phyloP scores from a whole-genome alignment of 2,797 vertebrate genomes.

The Crenichthys baileyi region DNA sequence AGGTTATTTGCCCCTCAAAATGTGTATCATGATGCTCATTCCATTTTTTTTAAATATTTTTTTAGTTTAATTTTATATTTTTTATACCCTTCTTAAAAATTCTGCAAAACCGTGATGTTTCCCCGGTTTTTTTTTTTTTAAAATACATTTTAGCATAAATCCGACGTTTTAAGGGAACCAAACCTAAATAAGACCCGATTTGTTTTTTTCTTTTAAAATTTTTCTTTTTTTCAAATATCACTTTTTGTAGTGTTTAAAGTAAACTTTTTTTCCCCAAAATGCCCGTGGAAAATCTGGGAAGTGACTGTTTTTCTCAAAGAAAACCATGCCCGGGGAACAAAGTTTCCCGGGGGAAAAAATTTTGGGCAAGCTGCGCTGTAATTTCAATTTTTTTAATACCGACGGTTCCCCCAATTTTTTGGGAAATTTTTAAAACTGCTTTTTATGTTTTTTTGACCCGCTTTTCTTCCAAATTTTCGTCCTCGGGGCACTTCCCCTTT shows the following conservation, averaged over 20 bases:
- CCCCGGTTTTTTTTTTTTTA: background rate
- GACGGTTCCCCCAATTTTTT: too few relatives aligned
- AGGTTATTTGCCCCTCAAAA: background rate
- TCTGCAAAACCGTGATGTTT: too few relatives aligned
- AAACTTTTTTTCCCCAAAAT: conserved; percentile 14
- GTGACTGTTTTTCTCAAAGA: conserved; percentile 96
- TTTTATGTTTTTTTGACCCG: too few relatives aligned
- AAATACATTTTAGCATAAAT: too few relatives aligned
- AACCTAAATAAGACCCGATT: too few relatives aligned
- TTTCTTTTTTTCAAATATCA: too few relatives aligned
- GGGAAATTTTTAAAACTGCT: too few relatives aligned
- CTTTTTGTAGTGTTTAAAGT: background rate
- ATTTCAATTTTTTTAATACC: conserved; percentile 39
- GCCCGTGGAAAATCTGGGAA: too few relatives aligned
- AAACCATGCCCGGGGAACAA: conserved; percentile 94
- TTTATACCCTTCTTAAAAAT: too few relatives aligned
- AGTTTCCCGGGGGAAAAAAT: conserved; percentile 99
- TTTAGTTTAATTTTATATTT: background rate
- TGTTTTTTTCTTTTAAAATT: too few relatives aligned
- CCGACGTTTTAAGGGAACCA: too few relatives aligned
- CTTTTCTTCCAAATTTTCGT: too few relatives aligned
- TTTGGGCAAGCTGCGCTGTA: conserved; percentile 94
- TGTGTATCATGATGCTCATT: background rate
- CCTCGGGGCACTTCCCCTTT: conserved; percentile 46
- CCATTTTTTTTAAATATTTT: background rate